Evolutionary conservation across 1,140 invertebrate genomes (phyloP), one percentile per base, ranked within the genome.

Genomic region (Tetragonula clypearis): DNA sequence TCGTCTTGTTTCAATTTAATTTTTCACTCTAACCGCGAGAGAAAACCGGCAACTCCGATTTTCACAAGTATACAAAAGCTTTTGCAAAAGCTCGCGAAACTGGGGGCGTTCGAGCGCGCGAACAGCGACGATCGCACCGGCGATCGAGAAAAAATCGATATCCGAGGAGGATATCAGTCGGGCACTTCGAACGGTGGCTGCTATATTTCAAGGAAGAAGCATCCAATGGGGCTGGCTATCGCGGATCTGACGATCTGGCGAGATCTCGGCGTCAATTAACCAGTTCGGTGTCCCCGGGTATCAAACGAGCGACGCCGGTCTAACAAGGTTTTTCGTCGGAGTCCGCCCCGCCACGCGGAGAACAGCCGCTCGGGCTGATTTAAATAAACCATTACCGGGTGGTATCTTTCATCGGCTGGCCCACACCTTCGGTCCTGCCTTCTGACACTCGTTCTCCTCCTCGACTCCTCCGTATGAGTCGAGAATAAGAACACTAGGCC

Each of bases 311-410:
- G 74, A 76, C 79, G 84, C 82, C 80, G 86, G 56, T 60, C 83
- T 90, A 91, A 90, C 89, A 90, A 92, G 90, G 79, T 88, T 91
- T 89, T 91, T 88, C 88, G 86, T 85, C 69, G 79, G 69, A 69
- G 78, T 69, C 65, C 72, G 56, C 35, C 8, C 41, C 41, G 41
- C 76, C 62, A 26, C 26, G 65, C 60, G 79, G 74, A 4, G 41
- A 85, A 62, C 79, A n/a, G 68, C 41, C 41, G 84, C 53, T 76
- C 41, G 82, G 83, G 79, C 90, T 90, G 91, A 92, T 92, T 92
- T 92, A 91, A 92, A 92, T 92, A 92, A 91, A 92, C 91, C 89
- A 92, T 92, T 92, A 92, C 91, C 89, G 91, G 89, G 88, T 90
- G 90, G 86, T 91, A 92, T 92, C 91, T 92, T 83, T 84, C 90